phyloP scores from a whole-genome alignment of 2,888 invertebrate species.

The Anoncus sp. region DNA sequence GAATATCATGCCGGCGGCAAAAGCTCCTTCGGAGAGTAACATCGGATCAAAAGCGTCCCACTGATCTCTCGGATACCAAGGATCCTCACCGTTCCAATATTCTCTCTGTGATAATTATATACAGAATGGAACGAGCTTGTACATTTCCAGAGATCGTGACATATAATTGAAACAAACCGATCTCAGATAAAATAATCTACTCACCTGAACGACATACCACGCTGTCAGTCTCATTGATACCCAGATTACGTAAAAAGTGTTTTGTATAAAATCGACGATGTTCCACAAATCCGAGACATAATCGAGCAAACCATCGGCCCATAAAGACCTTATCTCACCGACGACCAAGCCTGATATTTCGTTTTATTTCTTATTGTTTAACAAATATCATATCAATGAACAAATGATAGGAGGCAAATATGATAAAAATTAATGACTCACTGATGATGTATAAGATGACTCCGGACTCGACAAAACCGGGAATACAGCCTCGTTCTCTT shows the following conservation, averaged over 20 bases:
- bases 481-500: slow-evolving; percentile 90
- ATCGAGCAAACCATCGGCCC: slow-evolving; percentile 95
- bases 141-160: slow-evolving; percentile 1
- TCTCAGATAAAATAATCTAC: slow-evolving; percentile 62
- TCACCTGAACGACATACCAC: slow-evolving; percentile 95
- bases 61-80: slow-evolving; percentile 94
- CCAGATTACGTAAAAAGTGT: slow-evolving; percentile 97
- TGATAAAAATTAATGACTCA: slow-evolving; percentile 82
- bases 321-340: slow-evolving; percentile 96
- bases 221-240: slow-evolving; percentile 94
- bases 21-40: slow-evolving; percentile 96
- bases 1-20: slow-evolving; percentile 99
- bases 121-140: no score
- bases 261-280: slow-evolving; percentile 98
- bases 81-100: slow-evolving; percentile 88
- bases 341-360: slow-evolving; percentile 93
- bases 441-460: slow-evolving; percentile 96
- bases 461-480: slow-evolving; percentile 92
- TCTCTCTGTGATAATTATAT: slow-evolving; percentile 85
- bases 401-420: neutral
- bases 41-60: slow-evolving; percentile 99
- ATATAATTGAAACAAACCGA: neutral
- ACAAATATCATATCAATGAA: no score
- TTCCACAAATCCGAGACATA: slow-evolving; percentile 99
- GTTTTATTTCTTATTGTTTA: neutral